Conservation (phyloP, 2,888 invertebrate genomes). For the Diadegma fenestrale region DNA sequence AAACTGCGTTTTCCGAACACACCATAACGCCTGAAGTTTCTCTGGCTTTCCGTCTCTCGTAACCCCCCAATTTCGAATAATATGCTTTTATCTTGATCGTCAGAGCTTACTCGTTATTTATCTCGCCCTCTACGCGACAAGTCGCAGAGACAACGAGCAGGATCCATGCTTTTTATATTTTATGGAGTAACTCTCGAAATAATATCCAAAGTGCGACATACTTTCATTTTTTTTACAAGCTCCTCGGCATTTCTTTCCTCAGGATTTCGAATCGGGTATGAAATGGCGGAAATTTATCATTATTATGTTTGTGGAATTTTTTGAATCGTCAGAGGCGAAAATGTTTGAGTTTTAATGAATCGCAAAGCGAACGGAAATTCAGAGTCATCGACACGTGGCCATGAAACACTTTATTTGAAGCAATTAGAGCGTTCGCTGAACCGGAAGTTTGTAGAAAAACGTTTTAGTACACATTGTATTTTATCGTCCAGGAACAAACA, state of each 20-base stretch:
- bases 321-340: not conserved
- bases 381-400: not conserved
- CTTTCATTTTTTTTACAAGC: not conserved
- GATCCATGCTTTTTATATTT: slow-evolving; percentile 3
- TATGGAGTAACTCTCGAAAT: not conserved
- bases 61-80: slow-evolving; percentile 57
- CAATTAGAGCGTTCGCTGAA: slow-evolving; percentile 1
- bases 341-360: not conserved
- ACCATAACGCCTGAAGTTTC: not conserved
- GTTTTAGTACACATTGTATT: not conserved
- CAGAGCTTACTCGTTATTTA: slow-evolving; percentile 4
- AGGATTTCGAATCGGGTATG: not conserved
- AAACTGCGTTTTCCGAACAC: not conserved
- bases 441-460: not conserved
- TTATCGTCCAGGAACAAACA: not conserved
- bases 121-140: not conserved
- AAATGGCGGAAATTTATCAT: not conserved
- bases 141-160: not conserved
- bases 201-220: not conserved
- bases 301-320: not conserved
- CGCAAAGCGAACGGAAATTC: not conserved
- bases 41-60: slow-evolving; percentile 50
- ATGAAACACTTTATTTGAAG: slow-evolving; percentile 1
- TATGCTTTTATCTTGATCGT: slow-evolving; percentile 29
- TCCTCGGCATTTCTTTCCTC: not conserved